These are phyloP conservation scores for Zaprionus taronus DNA, from an alignment of 1,140 invertebrate genomes.

Conservation along the genomic window DNA sequence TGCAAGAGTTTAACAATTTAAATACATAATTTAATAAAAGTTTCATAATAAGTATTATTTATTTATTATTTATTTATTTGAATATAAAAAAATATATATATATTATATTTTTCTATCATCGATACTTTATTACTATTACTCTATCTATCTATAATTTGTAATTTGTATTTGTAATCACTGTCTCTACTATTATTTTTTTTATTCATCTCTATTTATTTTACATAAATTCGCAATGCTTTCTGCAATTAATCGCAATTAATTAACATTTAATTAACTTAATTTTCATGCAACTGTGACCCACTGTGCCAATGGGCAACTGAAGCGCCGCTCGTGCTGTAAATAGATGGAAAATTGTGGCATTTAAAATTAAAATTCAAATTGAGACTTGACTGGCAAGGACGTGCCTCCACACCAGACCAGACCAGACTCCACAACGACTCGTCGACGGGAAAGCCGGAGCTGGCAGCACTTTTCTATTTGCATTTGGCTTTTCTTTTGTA, in stretches of 20 bases:
- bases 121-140: too few relatives aligned
- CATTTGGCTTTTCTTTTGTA: constrained; percentile 79
- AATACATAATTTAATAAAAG: too few relatives aligned
- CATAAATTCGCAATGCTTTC: background rate
- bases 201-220: too few relatives aligned
- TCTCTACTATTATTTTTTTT: too few relatives aligned
- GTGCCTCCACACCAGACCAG: constrained; percentile 48
- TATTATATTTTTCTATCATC: too few relatives aligned
- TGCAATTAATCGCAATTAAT: background rate
- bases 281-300: constrained; percentile 11
- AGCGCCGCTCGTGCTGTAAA: constrained; percentile 43
- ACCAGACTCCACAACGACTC: constrained; percentile 15
- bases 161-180: too few relatives aligned
- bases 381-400: constrained; percentile 80
- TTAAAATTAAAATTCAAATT: constrained; percentile 82
- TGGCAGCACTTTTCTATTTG: constrained; percentile 69
- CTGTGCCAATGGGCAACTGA: constrained; percentile 44
- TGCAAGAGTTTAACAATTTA: too few relatives aligned
- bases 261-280: constrained; percentile 4
- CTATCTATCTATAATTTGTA: too few relatives aligned
- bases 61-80: too few relatives aligned
- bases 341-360: constrained; percentile 81
- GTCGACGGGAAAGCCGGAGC: constrained; percentile 5
- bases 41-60: too few relatives aligned
- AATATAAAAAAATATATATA: too few relatives aligned